phyloP scores from a whole-genome alignment of 2,888 invertebrate species.

The Andricus quercusramuli region DNA sequence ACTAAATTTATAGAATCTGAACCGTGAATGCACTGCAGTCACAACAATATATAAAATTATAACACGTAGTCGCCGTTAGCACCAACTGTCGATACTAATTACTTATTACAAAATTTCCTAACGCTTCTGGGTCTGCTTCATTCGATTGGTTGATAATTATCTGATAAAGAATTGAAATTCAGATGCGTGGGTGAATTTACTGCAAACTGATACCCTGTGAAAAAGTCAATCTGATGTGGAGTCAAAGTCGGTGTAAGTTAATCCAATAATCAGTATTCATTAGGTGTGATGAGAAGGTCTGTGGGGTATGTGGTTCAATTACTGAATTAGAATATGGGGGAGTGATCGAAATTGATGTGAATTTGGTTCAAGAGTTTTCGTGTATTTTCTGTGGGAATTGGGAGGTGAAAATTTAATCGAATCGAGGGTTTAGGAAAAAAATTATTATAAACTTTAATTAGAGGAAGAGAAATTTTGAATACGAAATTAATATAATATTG shows the following conservation, averaged over 20 bases:
- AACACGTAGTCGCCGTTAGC: neutral
- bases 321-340: neutral
- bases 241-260: neutral
- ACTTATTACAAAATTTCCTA: constrained; percentile 10
- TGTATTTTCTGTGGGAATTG: neutral
- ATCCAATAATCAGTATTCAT: constrained; percentile 20
- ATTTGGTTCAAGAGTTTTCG: neutral
- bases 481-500: too few species aligned
- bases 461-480: too few species aligned
- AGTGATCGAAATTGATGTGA: neutral
- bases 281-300: constrained; percentile 1
- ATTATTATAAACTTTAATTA: too few species aligned
- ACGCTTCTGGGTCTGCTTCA: neutral
- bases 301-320: neutral
- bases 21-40: neutral
- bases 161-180: constrained; percentile 18
- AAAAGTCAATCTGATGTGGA: neutral
- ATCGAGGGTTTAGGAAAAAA: neutral
- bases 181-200: constrained; percentile 1
- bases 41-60: neutral
- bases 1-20: too few species aligned
- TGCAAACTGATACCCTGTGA: neutral
- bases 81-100: constrained; percentile 37
- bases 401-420: neutral
- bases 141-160: neutral